These are phyloP conservation scores for Cephus pulcher DNA, from an alignment of 2,888 invertebrate genomes.

Conservation along the genomic window DNA sequence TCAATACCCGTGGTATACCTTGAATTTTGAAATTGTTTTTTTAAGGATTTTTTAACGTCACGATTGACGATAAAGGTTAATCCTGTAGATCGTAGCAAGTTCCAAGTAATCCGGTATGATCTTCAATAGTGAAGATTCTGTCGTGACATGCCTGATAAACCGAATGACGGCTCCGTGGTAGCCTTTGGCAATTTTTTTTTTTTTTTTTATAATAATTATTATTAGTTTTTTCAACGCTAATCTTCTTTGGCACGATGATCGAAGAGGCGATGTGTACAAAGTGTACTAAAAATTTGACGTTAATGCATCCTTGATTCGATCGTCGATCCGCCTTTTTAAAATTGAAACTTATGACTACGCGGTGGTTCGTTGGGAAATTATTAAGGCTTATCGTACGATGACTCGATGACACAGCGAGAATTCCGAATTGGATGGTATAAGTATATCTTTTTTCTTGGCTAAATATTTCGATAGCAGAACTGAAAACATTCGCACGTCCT, in stretches of 20 bases:
- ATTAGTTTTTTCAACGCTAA: not conserved
- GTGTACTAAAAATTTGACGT: not conserved
- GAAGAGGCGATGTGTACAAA: not conserved
- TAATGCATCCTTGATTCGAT: not conserved
- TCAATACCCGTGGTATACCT: not conserved
- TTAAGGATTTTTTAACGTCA: not conserved
- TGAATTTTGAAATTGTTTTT: not conserved
- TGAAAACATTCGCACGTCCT: slow-evolving; percentile 11
- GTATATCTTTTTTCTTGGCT: not conserved
- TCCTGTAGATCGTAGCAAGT: not conserved
- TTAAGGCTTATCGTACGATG: not conserved
- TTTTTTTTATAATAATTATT: not conserved
- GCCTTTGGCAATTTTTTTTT: not conserved
- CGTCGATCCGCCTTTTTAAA: not conserved
- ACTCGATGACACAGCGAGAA: not conserved
- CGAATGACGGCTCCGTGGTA: not conserved
- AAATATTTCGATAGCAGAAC: not conserved
- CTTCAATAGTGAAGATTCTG: not conserved
- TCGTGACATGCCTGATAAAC: not conserved
- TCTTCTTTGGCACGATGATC: not conserved
- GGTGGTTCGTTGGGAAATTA: not conserved
- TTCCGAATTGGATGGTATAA: not conserved
- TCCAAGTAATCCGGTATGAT: not conserved
- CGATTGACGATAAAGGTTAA: not conserved
- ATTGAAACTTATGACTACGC: not conserved